Base-by-base conservation (phyloP, 2,888 invertebrate genomes). In the Rhogogaster chlorosoma region DNA sequence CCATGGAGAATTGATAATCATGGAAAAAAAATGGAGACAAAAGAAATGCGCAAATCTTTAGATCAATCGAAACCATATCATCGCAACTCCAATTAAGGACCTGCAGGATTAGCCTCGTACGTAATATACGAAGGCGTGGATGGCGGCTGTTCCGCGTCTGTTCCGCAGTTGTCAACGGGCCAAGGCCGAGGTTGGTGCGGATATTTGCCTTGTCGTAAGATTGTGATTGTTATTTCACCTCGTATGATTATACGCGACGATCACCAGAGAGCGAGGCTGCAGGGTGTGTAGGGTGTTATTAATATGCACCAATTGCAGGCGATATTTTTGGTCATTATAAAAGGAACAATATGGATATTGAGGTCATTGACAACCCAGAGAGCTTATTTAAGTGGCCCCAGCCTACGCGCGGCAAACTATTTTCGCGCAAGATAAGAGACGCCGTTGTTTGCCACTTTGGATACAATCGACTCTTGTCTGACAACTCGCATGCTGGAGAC, bases 151-250 rank as follows among this genome's bases (percentile, higher is more conserved):
- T 77, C 49, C 29, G 53, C 29, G 77, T 49, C 18, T 49, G 77
- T 77, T 77, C 53, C 49, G 77, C n/a, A 77, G 36, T 77, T 77
- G 77, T 77, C 77, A 77, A 77, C 53, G 49, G 77, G 77, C 77
- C 77, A 77, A 77, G 77, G 77, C 77, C 77, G 77, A 77, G 77
- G 77, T 77, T 53, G 53, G 1, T 49, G 45, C 45, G 49, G 29
- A 29, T n/a, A 49, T 49, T 53, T 32, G 26, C 53, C 53, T 15
- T 32, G 32, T 29, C 29, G 29, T 9, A 12, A 32, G 29, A 53
- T 77, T 12, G 73, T 5, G n/a, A 73, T 73, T 29, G n/a, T 73
- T 73, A 38, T 67, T 67, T 67, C 7, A 67, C 32, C 67, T 18
- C 32, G 32, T 7, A 32, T 18, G 6, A 67, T 67, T 67, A 32